Evolutionary conservation across 2,888 invertebrate genomes (phyloP), one percentile per base, ranked within the genome.

Genomic region (Lingula anatina): DNA sequence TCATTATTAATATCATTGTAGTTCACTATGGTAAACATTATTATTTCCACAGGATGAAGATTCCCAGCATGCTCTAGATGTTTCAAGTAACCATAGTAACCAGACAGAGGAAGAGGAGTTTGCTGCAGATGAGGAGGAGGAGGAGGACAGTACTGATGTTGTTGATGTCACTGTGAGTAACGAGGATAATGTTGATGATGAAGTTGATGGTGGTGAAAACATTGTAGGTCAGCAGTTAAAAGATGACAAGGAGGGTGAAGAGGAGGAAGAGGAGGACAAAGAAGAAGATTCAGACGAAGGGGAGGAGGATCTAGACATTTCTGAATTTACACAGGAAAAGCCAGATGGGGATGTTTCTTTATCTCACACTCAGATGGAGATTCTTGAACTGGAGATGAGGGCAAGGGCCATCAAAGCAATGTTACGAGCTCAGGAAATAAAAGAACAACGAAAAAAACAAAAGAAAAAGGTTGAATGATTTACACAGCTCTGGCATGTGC

Each of bases 381-480:
- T 83, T 27, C 64, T 83, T 45, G 82, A 83, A 60, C 65, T 83
- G 44, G 82, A 83, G 68, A 82, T 83, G 82, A 76, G 83, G 60
- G 83, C 83, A 0, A 70, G 81, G 47, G 83, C 82, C 4, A 83
- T 83, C 55, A 78, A 82, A 60, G 81, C 82, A 26, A 75, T 83
- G 57, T 62, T 80, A 25, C 70, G 70, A 47, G 69, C 67, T 37
- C 70, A 71, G 36, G 58, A 60, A 39, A 28, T 44, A 27, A 44
- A 42, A 3, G 53, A 53, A 18, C 47, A 46, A 12, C 21, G 24
- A 24, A 12, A 12, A 12, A 31, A 15, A 31, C n/a, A n/a, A n/a
- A n/a, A n/a, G n/a, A n/a, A n/a, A n/a, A n/a, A n/a, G n/a, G n/a
- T n/a, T n/a, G n/a, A n/a, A n/a, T n/a, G n/a, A n/a, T n/a, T n/a